Conservation (phyloP, 1,140 invertebrate species). For the Leptonema lineaticorne region DNA sequence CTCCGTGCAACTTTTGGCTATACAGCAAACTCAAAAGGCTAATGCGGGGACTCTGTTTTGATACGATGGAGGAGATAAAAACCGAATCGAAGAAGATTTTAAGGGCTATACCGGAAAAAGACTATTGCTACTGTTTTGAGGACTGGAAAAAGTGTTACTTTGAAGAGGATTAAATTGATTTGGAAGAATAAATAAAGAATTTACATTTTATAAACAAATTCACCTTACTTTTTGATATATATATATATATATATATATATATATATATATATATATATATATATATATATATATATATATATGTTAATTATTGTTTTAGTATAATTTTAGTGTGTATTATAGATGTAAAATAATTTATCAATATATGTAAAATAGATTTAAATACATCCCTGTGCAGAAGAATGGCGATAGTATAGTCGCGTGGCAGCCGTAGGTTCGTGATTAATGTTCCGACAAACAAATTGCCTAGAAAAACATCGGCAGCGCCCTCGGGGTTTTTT, state of each 20-base stretch:
- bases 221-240: not conserved
- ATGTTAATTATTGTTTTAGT: not conserved
- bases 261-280: not conserved
- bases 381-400: not conserved
- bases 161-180: too few species aligned
- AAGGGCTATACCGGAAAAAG: too few species aligned
- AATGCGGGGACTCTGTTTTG: too few species aligned
- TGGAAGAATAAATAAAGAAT: too few species aligned
- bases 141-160: too few species aligned
- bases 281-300: not conserved
- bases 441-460: conserved; percentile 51
- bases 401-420: not conserved
- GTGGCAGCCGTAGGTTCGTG: conserved; percentile 39
- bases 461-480: conserved; percentile 52
- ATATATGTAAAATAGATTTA: not conserved
- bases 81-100: too few species aligned
- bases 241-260: not conserved
- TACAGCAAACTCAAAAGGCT: too few species aligned
- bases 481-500: not conserved
- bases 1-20: too few species aligned
- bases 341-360: not conserved
- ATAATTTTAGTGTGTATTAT: not conserved
- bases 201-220: not conserved
- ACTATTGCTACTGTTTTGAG: too few species aligned
- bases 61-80: too few species aligned